phyloP scores from a whole-genome alignment of 2,113 vertebrate species.

The Toxostoma redivivum region DNA sequence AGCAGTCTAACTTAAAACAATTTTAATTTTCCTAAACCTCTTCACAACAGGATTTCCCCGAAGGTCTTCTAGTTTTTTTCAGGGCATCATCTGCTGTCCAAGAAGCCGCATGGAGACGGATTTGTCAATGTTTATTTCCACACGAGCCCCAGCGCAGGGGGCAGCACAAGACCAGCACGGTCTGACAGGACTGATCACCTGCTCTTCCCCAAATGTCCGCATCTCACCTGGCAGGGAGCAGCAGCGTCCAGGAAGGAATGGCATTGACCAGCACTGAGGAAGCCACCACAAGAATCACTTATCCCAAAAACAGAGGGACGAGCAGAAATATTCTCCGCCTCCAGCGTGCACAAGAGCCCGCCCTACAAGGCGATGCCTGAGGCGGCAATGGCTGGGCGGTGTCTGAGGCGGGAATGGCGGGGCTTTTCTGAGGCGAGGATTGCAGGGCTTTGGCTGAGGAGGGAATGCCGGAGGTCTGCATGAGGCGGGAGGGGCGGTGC shows the following conservation, averaged over 20 bases:
- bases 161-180: not conserved
- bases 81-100: not conserved
- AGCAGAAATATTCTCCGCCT: fast-evolving
- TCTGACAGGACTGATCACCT: not conserved
- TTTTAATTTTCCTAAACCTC: not conserved
- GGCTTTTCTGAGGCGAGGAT: too few relatives aligned
- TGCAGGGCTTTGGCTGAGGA: fast-evolving
- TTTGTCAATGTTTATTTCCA: not conserved
- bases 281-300: fast-evolving
- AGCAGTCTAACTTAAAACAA: fast-evolving
- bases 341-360: fast-evolving
- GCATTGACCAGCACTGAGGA: not conserved
- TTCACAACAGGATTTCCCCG: not conserved
- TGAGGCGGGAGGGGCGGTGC: not conserved
- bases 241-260: not conserved
- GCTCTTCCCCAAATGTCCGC: not conserved
- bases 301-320: fast-evolving
- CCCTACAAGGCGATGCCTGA: not conserved
- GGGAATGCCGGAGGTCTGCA: fast-evolving
- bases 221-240: not conserved
- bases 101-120: not conserved
- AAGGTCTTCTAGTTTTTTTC: not conserved
- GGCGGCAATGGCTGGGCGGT: not conserved
- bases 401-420: too few relatives aligned
- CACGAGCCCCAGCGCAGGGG: not conserved